Evolutionary conservation across 1,140 invertebrate genomes (phyloP).

Genomic region (Brachionus rubens): DNA sequence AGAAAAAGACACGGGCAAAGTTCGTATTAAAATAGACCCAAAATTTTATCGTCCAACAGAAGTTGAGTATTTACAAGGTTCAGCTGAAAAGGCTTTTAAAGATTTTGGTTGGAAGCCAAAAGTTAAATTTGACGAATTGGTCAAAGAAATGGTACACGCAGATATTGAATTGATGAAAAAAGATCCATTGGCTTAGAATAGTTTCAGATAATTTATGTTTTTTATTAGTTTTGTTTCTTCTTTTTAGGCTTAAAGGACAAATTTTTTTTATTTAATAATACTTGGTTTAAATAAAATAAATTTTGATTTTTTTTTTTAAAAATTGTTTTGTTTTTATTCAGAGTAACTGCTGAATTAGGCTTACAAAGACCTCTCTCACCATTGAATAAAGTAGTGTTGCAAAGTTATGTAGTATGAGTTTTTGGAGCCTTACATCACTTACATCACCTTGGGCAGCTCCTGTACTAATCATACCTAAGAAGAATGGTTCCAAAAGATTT

Average conservation of each 20-base stretch:
- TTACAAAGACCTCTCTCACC: too few species aligned
- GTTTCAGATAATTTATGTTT: neutral
- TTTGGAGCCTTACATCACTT: too few species aligned
- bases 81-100: slow-evolving; percentile 80
- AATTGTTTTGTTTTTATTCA: too few species aligned
- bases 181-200: slow-evolving; percentile 67
- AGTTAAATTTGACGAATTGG: slow-evolving; percentile 76
- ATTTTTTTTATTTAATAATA: neutral
- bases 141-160: slow-evolving; percentile 91
- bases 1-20: slow-evolving; percentile 72
- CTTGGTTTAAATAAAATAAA: too few species aligned
- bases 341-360: too few species aligned
- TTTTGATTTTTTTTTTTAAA: too few species aligned
- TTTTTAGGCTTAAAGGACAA: neutral
- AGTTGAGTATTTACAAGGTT: slow-evolving; percentile 80
- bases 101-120: slow-evolving; percentile 82
- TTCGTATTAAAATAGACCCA: slow-evolving; percentile 85
- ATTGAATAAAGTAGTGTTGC: too few species aligned
- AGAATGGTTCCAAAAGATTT: too few species aligned
- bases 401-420: too few species aligned
- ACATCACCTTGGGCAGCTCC: too few species aligned
- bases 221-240: neutral
- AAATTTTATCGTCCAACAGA: slow-evolving; percentile 96
- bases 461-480: too few species aligned
- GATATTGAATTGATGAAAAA: slow-evolving; percentile 87